Evolutionary conservation across 2,888 invertebrate genomes (phyloP).

Genomic region (Glyphotaelius pellucidus): DNA sequence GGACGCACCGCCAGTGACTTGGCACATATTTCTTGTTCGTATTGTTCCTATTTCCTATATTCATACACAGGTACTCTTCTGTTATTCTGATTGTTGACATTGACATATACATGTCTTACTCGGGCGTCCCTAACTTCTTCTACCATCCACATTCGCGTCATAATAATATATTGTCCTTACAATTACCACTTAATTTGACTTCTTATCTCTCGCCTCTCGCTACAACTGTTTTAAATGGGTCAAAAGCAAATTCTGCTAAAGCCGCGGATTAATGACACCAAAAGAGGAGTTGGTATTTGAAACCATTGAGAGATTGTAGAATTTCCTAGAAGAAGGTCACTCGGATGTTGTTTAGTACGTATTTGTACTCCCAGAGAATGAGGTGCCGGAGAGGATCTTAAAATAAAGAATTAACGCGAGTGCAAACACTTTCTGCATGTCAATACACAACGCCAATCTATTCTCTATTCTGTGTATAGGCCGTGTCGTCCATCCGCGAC

Average conservation of each 20-base stretch:
- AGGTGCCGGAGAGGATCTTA: neutral
- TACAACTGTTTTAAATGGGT: neutral
- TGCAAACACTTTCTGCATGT: neutral
- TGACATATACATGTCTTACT: no score
- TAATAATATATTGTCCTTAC: no score
- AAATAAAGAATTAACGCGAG: neutral
- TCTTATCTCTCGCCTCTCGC: neutral
- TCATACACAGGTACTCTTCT: no score
- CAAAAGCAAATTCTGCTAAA: neutral
- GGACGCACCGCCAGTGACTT: no score
- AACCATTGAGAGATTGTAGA: no score
- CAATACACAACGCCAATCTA: neutral
- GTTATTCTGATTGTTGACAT: no score
- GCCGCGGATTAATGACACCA: neutral
- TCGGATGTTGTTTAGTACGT: neutral
- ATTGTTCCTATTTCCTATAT: no score
- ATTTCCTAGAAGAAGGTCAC: neutral
- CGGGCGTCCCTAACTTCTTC: no score
- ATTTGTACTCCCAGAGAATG: neutral
- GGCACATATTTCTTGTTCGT: no score
- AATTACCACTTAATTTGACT: no score
- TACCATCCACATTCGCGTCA: no score
- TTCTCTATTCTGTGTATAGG: neutral
- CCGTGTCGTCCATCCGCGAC: neutral
- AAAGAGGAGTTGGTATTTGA: neutral